Percentiles rank a stretch among this genome's conserved stretches.
Conservation (phyloP, 2,797 vertebrate species). For the Chelidonichthys spinosus region DNA sequence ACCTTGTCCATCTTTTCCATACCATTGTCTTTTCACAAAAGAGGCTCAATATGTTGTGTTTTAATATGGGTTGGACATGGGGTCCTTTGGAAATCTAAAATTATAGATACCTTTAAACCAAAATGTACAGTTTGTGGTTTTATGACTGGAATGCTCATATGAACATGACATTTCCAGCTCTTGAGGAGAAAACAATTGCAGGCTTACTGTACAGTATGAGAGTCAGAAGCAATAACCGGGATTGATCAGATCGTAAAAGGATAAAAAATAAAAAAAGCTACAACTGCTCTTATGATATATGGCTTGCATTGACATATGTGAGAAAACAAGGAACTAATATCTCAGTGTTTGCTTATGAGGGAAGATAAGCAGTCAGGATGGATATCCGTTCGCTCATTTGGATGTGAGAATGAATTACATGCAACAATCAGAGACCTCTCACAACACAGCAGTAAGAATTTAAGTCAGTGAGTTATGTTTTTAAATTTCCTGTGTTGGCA, state of each 20-base stretch:
- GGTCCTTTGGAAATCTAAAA: constrained; percentile 13
- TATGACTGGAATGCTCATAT: constrained; percentile 15
- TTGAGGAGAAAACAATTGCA: neutral
- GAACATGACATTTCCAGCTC: constrained; percentile 35
- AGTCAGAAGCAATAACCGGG: constrained; percentile 34
- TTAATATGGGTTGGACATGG: constrained; percentile 14
- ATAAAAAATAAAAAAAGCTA: neutral
- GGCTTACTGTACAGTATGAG: constrained; percentile 8
- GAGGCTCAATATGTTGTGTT: constrained; percentile 11
- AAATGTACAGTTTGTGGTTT: constrained; percentile 45
- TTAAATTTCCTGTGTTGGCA: constrained; percentile 15
- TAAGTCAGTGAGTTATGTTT: constrained; percentile 24
- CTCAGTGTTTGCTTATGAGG: constrained; percentile 5
- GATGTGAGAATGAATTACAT: constrained; percentile 52
- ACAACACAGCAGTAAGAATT: constrained; percentile 26
- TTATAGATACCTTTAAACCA: constrained; percentile 50
- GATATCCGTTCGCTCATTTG: constrained; percentile 16
- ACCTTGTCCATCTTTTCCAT: neutral
- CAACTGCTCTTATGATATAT: constrained; percentile 35
- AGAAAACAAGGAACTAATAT: constrained; percentile 17
- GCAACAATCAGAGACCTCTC: constrained; percentile 61
- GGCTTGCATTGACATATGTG: constrained; percentile 17
- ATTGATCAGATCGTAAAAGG: constrained; percentile 27
- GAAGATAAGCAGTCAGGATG: constrained; percentile 1
- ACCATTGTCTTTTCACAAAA: constrained; percentile 35